These are phyloP conservation scores for Ptiloglossa arizonensis DNA, from an alignment of 1,140 invertebrate genomes.

Conservation along the genomic window DNA sequence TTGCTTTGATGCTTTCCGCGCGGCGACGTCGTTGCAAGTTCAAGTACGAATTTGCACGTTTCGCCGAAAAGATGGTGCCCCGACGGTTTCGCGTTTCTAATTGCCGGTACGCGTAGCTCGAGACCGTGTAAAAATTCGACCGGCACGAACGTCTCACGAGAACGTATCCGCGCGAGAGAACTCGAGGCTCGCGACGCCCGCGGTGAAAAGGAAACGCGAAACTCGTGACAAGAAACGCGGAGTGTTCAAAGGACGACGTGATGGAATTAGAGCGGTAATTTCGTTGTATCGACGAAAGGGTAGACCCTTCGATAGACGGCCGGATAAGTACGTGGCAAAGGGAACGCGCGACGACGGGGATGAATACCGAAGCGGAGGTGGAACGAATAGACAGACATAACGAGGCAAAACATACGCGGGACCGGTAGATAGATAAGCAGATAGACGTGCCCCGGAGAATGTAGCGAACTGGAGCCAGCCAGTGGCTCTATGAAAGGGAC, in stretches of 20 bases:
- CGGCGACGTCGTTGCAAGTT: slow-evolving; percentile 11
- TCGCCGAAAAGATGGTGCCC: background rate
- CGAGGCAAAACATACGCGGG: slow-evolving; percentile 30
- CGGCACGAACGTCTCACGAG: background rate
- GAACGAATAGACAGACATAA: slow-evolving; percentile 44
- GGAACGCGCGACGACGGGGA: slow-evolving; percentile 14
- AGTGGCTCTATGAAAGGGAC: slow-evolving; percentile 29
- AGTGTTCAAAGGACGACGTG: too few relatives aligned
- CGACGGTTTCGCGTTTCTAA: background rate
- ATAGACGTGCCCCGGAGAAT: slow-evolving; percentile 25
- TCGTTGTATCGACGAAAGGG: slow-evolving; percentile 34
- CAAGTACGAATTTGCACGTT: slow-evolving; percentile 16
- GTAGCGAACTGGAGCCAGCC: background rate
- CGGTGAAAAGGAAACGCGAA: background rate
- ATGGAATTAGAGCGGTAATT: too few relatives aligned
- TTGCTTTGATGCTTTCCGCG: slow-evolving; percentile 10
- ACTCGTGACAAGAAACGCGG: background rate
- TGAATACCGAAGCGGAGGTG: slow-evolving; percentile 30
- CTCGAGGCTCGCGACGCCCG: background rate
- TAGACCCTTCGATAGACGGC: slow-evolving; percentile 13
- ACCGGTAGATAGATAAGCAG: slow-evolving; percentile 22
- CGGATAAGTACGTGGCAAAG: slow-evolving; percentile 2
- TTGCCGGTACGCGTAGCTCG: slow-evolving; percentile 7
- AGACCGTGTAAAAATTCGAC: background rate
- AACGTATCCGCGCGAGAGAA: background rate